Evolutionary conservation across 2,888 invertebrate genomes (phyloP), one percentile per base, ranked within the genome.

Genomic region (Eumerus sabulonum): DNA sequence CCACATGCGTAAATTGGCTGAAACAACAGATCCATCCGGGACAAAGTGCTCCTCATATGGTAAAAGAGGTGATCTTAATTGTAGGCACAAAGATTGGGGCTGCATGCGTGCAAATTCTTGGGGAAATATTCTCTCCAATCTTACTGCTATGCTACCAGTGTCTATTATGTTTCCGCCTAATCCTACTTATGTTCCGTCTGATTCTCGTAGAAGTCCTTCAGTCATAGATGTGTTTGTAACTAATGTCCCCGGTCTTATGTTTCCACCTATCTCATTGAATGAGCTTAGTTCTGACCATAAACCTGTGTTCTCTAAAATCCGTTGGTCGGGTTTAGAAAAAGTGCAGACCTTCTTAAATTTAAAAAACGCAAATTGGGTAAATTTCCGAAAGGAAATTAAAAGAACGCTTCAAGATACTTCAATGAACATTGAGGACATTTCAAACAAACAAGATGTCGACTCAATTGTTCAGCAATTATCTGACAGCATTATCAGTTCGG

Each of bases 21-120:
- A n/a, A 40, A 11, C 3, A 11, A 40, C 3, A 40, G 40, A 2
- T 42, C 5, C 19, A n/a, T 56, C 42, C 3, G 5, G 18, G 9
- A 19, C 42, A 1, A 40, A 40, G n/a, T 42, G 40, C 14, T n/a
- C 42, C 11, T 56, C 9, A 18, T 17, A 13, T 56, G 11, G 40
- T n/a, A n/a, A n/a, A n/a, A n/a, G 42, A 40, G 56, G 56, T 42
- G 56, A 56, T 42, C 13, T 50, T n/a, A 50, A 50, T 14, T 50
- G 40, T 18, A 17, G 56, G 13, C 56, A 40, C 12, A 9, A 18
- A 12, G 56, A 19, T 18, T 56, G 56, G 56, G 56, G 56, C 19
- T 56, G 42, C 9, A 40, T 40, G n/a, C 11, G n/a, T n/a, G 40
- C 40, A 40, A 40, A 40, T 40, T 11, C 40, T 40, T 40, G 40